Conservation (phyloP, 2,888 invertebrate species). For the Electrophaes corylata region DNA sequence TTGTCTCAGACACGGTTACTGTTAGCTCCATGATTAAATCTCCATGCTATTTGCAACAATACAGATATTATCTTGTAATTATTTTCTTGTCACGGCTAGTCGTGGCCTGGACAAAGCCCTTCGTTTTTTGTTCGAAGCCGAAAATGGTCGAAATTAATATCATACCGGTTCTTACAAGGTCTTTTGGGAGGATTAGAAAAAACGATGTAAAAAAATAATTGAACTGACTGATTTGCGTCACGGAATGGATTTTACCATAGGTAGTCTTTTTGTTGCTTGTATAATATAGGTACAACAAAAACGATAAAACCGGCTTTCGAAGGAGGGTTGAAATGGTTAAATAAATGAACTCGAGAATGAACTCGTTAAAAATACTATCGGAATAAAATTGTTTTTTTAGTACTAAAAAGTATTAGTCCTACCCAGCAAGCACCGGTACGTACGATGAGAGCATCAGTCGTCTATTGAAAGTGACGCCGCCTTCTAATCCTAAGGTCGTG, state of each 20-base stretch:
- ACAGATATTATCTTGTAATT: slow-evolving; percentile 57
- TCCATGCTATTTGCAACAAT: slow-evolving; percentile 51
- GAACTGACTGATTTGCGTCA: slow-evolving; percentile 26
- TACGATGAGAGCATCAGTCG: too few relatives aligned
- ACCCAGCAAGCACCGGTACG: too few relatives aligned
- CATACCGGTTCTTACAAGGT: slow-evolving; percentile 63
- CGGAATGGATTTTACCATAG: slow-evolving; percentile 8
- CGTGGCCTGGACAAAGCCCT: slow-evolving; percentile 51
- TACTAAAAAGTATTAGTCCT: too few relatives aligned
- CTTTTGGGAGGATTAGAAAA: slow-evolving; percentile 33
- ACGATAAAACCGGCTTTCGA: neutral
- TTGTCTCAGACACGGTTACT: slow-evolving; percentile 39
- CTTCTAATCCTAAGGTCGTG: too few relatives aligned
- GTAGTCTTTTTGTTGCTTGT: neutral
- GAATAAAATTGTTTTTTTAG: too few relatives aligned
- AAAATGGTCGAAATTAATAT: slow-evolving; percentile 35
- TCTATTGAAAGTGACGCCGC: too few relatives aligned
- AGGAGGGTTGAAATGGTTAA: neutral
- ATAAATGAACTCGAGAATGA: too few relatives aligned
- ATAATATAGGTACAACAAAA: neutral
- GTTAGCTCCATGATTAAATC: slow-evolving; percentile 47
- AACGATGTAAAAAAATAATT: slow-evolving; percentile 31
- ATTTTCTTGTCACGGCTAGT: slow-evolving; percentile 53
- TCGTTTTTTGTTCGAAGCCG: slow-evolving; percentile 51
- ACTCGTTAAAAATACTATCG: too few relatives aligned